phyloP scores from a whole-genome alignment of 2,113 vertebrate species.

The Aramus guarauna region DNA sequence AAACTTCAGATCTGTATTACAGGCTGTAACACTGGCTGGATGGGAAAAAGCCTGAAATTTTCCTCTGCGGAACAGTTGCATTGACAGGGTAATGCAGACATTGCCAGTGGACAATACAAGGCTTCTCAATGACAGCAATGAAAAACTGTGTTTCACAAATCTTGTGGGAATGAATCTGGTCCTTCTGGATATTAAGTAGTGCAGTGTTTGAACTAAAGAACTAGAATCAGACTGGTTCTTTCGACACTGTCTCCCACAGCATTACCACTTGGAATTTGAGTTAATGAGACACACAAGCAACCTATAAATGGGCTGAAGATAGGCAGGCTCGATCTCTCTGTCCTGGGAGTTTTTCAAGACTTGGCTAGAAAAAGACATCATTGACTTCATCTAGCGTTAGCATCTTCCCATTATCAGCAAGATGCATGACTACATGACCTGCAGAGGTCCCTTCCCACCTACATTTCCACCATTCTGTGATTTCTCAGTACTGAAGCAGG shows the following conservation, averaged over 20 bases:
- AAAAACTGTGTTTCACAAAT: background rate
- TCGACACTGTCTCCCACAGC: background rate
- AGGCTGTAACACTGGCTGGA: background rate
- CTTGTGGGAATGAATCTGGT: background rate
- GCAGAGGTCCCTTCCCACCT: background rate
- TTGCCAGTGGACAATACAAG: background rate
- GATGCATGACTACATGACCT: background rate
- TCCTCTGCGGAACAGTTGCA: background rate
- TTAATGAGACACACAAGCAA: background rate
- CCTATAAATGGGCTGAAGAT: background rate
- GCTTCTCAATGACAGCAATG: background rate
- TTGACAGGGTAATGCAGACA: background rate
- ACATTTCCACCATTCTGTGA: background rate
- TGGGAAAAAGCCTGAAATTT: background rate
- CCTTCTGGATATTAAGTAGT: background rate
- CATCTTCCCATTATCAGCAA: background rate
- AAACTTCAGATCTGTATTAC: background rate
- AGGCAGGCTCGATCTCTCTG: background rate
- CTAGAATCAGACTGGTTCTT: background rate
- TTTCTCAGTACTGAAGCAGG: background rate
- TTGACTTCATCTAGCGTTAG: background rate
- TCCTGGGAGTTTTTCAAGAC: background rate
- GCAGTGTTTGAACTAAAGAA: background rate
- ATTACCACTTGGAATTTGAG: background rate
- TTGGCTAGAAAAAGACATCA: background rate